Percentiles rank a stretch among this genome's conserved stretches.
These are phyloP conservation scores for Coelogynopora nodosa DNA, from an alignment of 2,888 invertebrate genomes.

Conservation along the genomic window DNA sequence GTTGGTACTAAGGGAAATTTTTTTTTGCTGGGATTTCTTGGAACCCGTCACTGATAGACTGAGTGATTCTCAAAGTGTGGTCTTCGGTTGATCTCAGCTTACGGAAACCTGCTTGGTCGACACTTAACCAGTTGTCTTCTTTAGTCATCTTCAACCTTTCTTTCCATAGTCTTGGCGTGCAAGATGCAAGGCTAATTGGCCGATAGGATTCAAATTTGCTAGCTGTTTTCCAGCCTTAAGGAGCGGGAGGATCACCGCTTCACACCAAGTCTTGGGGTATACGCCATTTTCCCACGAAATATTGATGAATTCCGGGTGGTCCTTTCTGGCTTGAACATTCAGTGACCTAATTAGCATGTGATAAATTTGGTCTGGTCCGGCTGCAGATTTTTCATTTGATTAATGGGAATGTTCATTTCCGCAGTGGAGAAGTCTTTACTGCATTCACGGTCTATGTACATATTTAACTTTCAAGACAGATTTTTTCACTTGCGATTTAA, in stretches of 20 bases:
- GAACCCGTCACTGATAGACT: not conserved
- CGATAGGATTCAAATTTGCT: not conserved
- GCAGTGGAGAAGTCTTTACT: not conserved
- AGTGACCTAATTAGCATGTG: not conserved
- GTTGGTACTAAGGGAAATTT: too few species aligned
- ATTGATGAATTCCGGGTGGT: not conserved
- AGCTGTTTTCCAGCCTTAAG: not conserved
- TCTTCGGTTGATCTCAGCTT: not conserved
- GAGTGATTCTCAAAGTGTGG: not conserved
- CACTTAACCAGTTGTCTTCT: constrained; percentile 3
- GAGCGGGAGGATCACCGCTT: not conserved
- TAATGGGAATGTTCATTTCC: not conserved
- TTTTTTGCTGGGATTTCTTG: too few species aligned
- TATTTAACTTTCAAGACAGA: too few species aligned
- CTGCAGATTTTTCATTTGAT: too few species aligned
- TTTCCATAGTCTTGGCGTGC: not conserved
- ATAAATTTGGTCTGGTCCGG: not conserved
- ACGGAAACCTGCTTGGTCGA: not conserved
- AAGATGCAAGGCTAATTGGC: not conserved
- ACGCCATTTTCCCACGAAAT: not conserved
- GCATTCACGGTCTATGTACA: too few species aligned
- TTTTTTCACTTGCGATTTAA: too few species aligned
- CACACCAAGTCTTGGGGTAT: not conserved
- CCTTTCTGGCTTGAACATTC: not conserved
- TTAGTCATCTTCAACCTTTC: not conserved